Evolutionary conservation across 1,140 invertebrate species (phyloP).

Genomic region (Drosophila nannoptera): DNA sequence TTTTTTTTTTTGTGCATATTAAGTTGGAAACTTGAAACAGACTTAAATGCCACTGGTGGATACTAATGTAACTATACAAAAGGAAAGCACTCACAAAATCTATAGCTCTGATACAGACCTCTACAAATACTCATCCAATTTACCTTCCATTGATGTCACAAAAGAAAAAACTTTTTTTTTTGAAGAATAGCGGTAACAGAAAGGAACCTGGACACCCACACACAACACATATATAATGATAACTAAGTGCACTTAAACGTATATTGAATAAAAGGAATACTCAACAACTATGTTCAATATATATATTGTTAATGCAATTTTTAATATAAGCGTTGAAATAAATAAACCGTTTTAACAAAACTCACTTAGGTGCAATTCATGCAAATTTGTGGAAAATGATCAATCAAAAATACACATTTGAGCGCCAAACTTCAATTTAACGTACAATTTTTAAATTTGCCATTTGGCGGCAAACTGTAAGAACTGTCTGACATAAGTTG

Average conservation of each 20-base stretch:
- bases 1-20: background rate
- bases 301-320: slow-evolving; percentile 70
- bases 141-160: slow-evolving; percentile 31
- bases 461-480: no score
- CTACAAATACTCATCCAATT: slow-evolving; percentile 29
- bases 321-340: slow-evolving; percentile 75
- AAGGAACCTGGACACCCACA: slow-evolving; percentile 33
- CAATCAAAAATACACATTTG: no score
- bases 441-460: no score
- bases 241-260: slow-evolving; percentile 63
- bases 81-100: slow-evolving; percentile 15
- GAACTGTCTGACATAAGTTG: no score
- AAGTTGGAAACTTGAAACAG: slow-evolving; percentile 35
- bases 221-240: slow-evolving; percentile 46
- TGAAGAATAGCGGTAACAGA: slow-evolving; percentile 48
- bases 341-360: slow-evolving; percentile 73
- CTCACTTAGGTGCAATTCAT: no score
- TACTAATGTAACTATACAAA: slow-evolving; percentile 38
- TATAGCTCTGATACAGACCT: slow-evolving; percentile 8
- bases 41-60: slow-evolving; percentile 71
- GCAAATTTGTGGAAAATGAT: no score
- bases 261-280: slow-evolving; percentile 44
- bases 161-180: slow-evolving; percentile 16
- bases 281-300: slow-evolving; percentile 60
- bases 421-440: no score